Percentiles rank a stretch among this genome's conserved stretches.
phyloP scores from a whole-genome alignment of 2,113 vertebrate species.

The Dasyornis broadbenti region DNA sequence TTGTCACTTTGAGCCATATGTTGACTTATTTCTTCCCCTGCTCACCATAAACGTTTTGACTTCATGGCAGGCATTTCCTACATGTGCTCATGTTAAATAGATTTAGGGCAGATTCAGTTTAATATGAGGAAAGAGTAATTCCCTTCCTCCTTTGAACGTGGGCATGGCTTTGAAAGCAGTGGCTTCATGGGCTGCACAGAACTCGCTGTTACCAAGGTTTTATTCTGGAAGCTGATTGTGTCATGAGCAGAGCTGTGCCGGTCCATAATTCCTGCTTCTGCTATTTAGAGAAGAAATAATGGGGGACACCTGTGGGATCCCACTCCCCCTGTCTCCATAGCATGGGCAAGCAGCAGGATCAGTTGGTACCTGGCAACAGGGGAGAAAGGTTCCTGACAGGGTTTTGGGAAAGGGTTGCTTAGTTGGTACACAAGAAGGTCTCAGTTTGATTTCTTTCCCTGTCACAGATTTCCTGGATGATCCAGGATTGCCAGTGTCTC shows the following conservation, averaged over 20 bases:
- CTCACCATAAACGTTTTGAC: neutral
- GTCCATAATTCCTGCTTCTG: neutral
- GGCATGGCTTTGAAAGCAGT: neutral
- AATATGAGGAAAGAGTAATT: neutral
- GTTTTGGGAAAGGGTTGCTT: neutral
- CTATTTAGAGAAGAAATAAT: neutral
- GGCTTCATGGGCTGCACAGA: neutral
- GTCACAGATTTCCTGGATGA: neutral
- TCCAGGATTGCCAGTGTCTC: neutral
- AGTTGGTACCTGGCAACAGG: neutral
- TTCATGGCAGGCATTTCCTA: neutral
- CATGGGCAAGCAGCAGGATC: neutral
- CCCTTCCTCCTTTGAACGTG: neutral
- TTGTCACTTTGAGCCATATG: neutral
- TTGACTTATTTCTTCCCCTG: neutral
- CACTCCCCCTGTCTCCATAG: neutral
- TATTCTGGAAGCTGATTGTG: neutral
- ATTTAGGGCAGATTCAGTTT: neutral
- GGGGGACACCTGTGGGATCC: neutral
- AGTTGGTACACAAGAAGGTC: neutral
- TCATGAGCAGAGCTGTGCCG: neutral
- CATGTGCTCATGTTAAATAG: neutral
- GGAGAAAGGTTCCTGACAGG: neutral
- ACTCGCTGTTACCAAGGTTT: neutral
- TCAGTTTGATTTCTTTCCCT: neutral